Evolutionary conservation across 1,140 invertebrate species (phyloP).

Genomic region (Sycobia sp.): DNA sequence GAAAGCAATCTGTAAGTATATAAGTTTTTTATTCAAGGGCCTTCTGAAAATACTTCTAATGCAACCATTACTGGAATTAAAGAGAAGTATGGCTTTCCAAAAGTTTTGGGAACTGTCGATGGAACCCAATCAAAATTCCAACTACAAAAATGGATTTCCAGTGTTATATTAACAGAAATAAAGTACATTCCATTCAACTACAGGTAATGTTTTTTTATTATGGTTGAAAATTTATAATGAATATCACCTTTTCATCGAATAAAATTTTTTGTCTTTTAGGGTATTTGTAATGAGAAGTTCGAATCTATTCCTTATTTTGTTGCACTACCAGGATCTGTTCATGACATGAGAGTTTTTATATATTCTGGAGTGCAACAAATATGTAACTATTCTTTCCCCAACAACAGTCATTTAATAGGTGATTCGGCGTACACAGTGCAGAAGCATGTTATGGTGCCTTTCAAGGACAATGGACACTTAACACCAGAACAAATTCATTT

Average conservation of each 20-base stretch:
- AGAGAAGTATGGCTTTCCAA: conserved; percentile 24
- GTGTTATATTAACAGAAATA: conserved; percentile 22
- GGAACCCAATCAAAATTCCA: conserved; percentile 23
- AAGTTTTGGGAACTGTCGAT: conserved; percentile 32
- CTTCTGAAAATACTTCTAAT: too few species aligned
- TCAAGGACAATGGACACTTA: conserved; percentile 6
- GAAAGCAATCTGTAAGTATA: background rate
- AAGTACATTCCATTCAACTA: conserved; percentile 18
- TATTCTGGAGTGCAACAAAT: conserved; percentile 24
- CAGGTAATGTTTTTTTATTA: conserved; percentile 12
- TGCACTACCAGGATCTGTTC: background rate
- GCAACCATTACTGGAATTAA: background rate
- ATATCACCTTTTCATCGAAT: too few species aligned
- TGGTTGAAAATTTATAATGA: too few species aligned
- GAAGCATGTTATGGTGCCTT: conserved; percentile 25
- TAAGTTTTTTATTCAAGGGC: too few species aligned
- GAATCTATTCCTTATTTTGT: background rate
- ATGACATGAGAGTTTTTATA: conserved; percentile 38
- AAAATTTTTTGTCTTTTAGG: background rate
- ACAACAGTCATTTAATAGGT: conserved; percentile 25
- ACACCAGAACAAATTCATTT: background rate
- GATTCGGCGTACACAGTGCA: conserved; percentile 27
- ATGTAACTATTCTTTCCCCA: conserved; percentile 17
- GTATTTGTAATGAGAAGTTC: background rate
- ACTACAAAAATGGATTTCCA: conserved; percentile 15